A percentile compares a stretch with the other conserved stretches of the same genome.
Conservation (phyloP, 2,888 invertebrate genomes). For the Heliconius sara region DNA sequence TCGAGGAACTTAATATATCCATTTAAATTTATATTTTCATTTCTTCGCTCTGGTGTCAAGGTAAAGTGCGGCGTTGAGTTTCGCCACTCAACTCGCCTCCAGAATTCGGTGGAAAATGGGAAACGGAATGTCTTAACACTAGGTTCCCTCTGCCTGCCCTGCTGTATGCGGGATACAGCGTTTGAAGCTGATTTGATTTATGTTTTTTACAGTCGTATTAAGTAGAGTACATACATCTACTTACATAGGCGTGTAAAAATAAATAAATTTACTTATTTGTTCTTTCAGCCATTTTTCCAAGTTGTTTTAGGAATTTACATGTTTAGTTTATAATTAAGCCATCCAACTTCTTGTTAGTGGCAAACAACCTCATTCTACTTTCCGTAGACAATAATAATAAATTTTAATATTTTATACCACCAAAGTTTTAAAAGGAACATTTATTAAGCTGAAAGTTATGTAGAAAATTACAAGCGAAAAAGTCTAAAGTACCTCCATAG, state of each 20-base stretch:
- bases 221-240: neutral
- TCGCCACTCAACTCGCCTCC: neutral
- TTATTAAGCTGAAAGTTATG: constrained; percentile 26
- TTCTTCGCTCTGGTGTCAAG: neutral
- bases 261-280: neutral
- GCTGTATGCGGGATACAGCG: neutral
- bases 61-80: neutral
- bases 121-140: neutral
- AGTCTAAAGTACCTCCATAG: neutral
- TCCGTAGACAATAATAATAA: constrained; percentile 23
- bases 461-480: constrained; percentile 20
- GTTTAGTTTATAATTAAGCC: constrained; percentile 24
- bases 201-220: neutral
- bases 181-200: neutral
- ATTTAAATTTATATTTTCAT: neutral
- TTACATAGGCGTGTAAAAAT: neutral
- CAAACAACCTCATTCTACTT: constrained; percentile 23
- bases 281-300: neutral
- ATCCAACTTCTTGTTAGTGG: constrained; percentile 22
- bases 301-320: constrained; percentile 22
- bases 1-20: neutral
- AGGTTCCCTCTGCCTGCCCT: neutral
- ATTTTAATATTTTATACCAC: constrained; percentile 27
- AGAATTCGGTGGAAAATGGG: neutral
- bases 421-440: constrained; percentile 11